Percentiles rank a stretch among this genome's conserved stretches.
Conservation (phyloP, 2,113 vertebrate genomes). For the Phyllostomus hastatus region DNA sequence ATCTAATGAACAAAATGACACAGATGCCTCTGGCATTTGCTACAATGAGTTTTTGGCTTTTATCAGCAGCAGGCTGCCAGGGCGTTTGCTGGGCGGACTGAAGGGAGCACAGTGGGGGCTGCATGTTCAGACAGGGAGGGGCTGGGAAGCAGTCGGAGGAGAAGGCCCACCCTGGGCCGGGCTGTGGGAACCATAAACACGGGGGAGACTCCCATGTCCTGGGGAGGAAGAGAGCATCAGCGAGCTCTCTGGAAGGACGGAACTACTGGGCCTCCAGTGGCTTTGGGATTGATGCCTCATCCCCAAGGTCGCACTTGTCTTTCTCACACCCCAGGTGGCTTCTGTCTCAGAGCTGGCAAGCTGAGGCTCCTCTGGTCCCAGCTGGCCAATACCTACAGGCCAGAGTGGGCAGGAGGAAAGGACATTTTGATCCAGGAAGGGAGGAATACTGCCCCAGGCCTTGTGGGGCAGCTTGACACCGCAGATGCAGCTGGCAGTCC, state of each 20-base stretch:
- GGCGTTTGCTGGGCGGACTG: background rate
- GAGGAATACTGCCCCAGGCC: background rate
- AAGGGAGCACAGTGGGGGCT: background rate
- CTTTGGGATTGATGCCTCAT: background rate
- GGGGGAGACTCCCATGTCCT: background rate
- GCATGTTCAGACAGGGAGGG: constrained; percentile 69
- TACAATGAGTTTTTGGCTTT: background rate
- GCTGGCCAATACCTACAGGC: constrained; percentile 3
- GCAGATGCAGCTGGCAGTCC: background rate
- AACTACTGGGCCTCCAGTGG: background rate
- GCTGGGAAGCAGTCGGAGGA: constrained; percentile 52
- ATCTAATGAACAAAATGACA: background rate
- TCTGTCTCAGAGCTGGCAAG: constrained; percentile 16
- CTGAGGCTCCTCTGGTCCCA: background rate
- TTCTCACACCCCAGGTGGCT: constrained; percentile 58
- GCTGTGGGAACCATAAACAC: constrained; percentile 63
- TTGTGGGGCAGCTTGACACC: background rate
- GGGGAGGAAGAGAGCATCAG: background rate
- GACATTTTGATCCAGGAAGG: background rate
- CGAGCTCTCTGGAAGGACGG: background rate
- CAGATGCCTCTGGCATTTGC: background rate
- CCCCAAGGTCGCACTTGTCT: background rate
- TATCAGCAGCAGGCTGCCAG: background rate
- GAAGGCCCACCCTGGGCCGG: constrained; percentile 63
- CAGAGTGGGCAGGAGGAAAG: background rate